A percentile compares a stretch with the other conserved stretches of the same genome.
Evolutionary conservation across 2,113 vertebrate genomes (phyloP).

Genomic region (Rhinogobius similis): DNA sequence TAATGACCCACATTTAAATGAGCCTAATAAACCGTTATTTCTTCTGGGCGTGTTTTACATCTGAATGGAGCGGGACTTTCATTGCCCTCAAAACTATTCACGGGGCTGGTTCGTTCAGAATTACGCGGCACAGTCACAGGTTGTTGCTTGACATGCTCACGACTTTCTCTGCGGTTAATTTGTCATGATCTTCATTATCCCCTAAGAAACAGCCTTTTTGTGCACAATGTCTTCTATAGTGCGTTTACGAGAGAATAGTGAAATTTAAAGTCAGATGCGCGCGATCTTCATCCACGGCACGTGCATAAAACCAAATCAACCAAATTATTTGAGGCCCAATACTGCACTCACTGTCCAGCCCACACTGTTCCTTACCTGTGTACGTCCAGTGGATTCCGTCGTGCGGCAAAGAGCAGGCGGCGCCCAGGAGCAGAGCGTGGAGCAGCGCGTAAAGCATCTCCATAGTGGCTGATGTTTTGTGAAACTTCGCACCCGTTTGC

Average conservation of each 20-base stretch:
- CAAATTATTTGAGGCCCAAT: not conserved
- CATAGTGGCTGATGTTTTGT: slow-evolving; percentile 51
- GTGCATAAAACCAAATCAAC: not conserved
- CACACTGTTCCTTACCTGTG: slow-evolving; percentile 57
- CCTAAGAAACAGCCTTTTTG: not conserved
- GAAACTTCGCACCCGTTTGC: slow-evolving; percentile 18
- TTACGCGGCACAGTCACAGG: not conserved
- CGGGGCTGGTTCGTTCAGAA: not conserved
- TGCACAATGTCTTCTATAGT: not conserved
- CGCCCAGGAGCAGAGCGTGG: slow-evolving; percentile 35
- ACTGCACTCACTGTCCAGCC: not conserved
- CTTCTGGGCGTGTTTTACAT: too few species aligned
- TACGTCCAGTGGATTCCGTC: slow-evolving; percentile 79
- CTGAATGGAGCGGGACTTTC: not conserved
- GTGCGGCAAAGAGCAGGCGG: slow-evolving; percentile 44
- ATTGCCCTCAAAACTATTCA: not conserved
- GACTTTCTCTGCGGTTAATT: slow-evolving; percentile 6
- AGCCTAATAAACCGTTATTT: too few species aligned
- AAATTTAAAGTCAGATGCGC: not conserved
- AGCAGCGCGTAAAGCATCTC: slow-evolving; percentile 48
- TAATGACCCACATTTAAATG: too few species aligned
- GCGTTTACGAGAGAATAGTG: not conserved
- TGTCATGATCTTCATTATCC: not conserved
- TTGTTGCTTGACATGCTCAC: not conserved
- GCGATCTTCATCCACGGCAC: not conserved